Percentiles rank a stretch among this genome's conserved stretches.
phyloP scores from a whole-genome alignment of 2,888 invertebrate genomes.

The Machimus atricapillus region DNA sequence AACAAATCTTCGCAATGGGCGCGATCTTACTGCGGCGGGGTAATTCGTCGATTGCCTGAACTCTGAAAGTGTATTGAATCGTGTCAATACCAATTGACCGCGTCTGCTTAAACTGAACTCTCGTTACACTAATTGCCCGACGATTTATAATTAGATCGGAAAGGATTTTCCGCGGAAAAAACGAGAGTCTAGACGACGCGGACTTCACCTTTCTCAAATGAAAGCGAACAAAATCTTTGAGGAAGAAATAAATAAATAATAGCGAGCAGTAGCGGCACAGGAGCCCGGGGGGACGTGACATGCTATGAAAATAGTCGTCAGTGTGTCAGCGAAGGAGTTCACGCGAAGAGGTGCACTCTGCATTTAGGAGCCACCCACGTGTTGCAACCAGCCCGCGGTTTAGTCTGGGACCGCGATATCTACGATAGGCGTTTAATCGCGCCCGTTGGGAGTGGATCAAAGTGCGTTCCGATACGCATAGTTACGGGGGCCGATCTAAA shows the following conservation, averaged over 20 bases:
- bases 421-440: not conserved
- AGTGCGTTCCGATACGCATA: not conserved
- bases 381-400: not conserved
- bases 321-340: not conserved
- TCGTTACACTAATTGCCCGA: not conserved
- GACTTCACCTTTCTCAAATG: not conserved
- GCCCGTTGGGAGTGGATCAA: not conserved
- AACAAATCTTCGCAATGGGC: not conserved
- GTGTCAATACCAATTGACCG: not conserved
- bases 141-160: constrained; percentile 21
- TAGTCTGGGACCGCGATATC: not conserved
- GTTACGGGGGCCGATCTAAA: not conserved
- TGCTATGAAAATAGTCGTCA: not conserved
- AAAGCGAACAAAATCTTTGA: not conserved
- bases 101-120: not conserved
- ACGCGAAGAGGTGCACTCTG: constrained; percentile 19
- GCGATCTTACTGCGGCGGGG: not conserved
- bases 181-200: not conserved
- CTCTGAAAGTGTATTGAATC: not conserved
- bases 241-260: constrained; percentile 25
- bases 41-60: not conserved
- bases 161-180: not conserved
- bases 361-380: not conserved
- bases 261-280: not conserved
- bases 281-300: not conserved